These are phyloP conservation scores for Chelidonichthys spinosus DNA, from an alignment of 2,797 vertebrate species.

Conservation along the genomic window DNA sequence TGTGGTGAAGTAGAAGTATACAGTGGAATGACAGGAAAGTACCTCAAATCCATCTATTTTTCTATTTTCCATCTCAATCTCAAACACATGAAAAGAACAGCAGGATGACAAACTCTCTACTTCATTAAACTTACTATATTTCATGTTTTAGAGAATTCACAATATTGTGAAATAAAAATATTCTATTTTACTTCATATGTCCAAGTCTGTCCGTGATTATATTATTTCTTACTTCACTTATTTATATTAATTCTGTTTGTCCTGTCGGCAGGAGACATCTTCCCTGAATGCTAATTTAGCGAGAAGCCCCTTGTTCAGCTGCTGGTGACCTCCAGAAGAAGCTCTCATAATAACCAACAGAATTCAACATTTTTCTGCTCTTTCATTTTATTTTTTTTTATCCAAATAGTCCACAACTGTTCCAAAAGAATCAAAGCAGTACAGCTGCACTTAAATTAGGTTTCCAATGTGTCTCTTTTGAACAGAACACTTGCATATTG, in stretches of 20 bases:
- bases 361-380: constrained; percentile 36
- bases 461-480: constrained; percentile 50
- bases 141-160: too few relatives aligned
- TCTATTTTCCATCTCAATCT: background rate
- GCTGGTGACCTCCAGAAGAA: constrained; percentile 25
- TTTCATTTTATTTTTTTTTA: constrained; percentile 23
- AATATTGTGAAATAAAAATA: too few relatives aligned
- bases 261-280: too few relatives aligned
- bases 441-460: constrained; percentile 38
- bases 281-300: constrained; percentile 25
- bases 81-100: background rate
- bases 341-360: constrained; percentile 39
- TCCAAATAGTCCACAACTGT: constrained; percentile 21
- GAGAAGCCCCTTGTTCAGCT: constrained; percentile 20
- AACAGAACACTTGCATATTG: constrained; percentile 58
- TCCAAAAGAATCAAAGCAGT: constrained; percentile 34
- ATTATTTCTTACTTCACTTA: too few relatives aligned
- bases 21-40: background rate
- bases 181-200: too few relatives aligned
- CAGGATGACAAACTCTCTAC: background rate
- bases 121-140: too few relatives aligned
- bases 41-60: too few relatives aligned
- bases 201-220: too few relatives aligned
- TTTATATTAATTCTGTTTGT: too few relatives aligned
- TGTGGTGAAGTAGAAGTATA: background rate